A percentile compares a stretch with the other conserved stretches of the same genome.
Conservation (phyloP, 2,113 vertebrate species). For the Natator depressus region DNA sequence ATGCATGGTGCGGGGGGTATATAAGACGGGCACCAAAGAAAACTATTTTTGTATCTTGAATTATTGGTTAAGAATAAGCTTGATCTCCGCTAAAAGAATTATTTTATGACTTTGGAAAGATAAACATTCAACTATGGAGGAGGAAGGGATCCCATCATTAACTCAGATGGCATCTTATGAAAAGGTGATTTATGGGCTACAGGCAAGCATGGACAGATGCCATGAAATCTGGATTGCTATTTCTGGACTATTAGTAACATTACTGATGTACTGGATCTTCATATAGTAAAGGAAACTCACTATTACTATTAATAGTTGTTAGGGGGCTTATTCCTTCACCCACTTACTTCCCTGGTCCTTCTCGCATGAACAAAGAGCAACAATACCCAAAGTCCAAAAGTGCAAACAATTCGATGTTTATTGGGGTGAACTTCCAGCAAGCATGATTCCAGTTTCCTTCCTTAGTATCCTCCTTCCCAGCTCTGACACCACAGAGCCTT, state of each 20-base stretch:
- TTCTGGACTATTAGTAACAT: neutral
- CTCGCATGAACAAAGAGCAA: too few species aligned
- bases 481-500: too few species aligned
- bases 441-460: too few species aligned
- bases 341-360: too few species aligned
- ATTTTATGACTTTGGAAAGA: slow-evolving; percentile 65
- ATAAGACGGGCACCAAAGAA: neutral
- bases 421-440: too few species aligned
- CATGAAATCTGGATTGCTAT: neutral
- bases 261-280: neutral
- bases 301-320: neutral
- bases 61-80: slow-evolving; percentile 34
- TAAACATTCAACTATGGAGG: slow-evolving; percentile 47
- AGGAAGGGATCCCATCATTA: slow-evolving; percentile 62
- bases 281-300: neutral
- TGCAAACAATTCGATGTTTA: too few species aligned
- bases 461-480: too few species aligned
- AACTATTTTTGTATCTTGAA: neutral
- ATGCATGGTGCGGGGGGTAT: too few species aligned
- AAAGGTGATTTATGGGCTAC: slow-evolving; percentile 72
- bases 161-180: slow-evolving; percentile 37
- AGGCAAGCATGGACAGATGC: slow-evolving; percentile 39
- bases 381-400: too few species aligned
- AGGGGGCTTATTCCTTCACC: too few species aligned
- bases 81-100: slow-evolving; percentile 58